Conservation (phyloP, 1,140 invertebrate genomes). For the Tyrophagus putrescentiae region DNA sequence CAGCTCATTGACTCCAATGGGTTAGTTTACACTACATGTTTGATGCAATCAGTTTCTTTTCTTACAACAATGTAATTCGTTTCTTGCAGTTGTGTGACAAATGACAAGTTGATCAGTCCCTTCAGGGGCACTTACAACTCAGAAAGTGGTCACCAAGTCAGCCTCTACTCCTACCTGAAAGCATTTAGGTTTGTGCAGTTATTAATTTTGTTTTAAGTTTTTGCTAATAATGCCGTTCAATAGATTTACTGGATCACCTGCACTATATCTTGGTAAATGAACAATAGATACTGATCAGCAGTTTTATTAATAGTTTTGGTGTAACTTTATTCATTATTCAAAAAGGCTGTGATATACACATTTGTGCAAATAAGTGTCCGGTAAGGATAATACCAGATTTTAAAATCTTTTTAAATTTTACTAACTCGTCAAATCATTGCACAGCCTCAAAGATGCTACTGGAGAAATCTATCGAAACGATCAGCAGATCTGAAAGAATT, state of each 20-base stretch:
- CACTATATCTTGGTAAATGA: conserved; percentile 81
- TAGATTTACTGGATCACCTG: conserved; percentile 70
- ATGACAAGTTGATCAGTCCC: conserved; percentile 76
- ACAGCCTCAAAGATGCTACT: conserved; percentile 79
- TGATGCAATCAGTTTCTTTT: background rate
- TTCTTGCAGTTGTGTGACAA: conserved; percentile 61
- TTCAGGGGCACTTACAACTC: conserved; percentile 71
- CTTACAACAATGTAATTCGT: conserved; percentile 6
- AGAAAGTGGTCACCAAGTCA: conserved; percentile 66
- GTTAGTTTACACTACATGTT: conserved; percentile 36
- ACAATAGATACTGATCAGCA: too few species aligned
- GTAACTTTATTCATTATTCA: too few species aligned
- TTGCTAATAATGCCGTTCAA: background rate
- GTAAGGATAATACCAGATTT: conserved; percentile 42
- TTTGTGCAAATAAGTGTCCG: conserved; percentile 84
- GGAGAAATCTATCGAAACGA: conserved; percentile 45
- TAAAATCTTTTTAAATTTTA: background rate
- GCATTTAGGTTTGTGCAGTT: conserved; percentile 48
- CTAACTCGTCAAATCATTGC: conserved; percentile 23
- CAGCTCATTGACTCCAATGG: conserved; percentile 82
- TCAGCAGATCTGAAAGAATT: conserved; percentile 30
- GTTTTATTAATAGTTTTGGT: too few species aligned
- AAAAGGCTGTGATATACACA: conserved; percentile 82
- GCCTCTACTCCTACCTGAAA: conserved; percentile 73
- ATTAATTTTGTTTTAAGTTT: background rate